Evolutionary conservation across 2,113 vertebrate species (phyloP).

Genomic region (Zosterops pallidus): DNA sequence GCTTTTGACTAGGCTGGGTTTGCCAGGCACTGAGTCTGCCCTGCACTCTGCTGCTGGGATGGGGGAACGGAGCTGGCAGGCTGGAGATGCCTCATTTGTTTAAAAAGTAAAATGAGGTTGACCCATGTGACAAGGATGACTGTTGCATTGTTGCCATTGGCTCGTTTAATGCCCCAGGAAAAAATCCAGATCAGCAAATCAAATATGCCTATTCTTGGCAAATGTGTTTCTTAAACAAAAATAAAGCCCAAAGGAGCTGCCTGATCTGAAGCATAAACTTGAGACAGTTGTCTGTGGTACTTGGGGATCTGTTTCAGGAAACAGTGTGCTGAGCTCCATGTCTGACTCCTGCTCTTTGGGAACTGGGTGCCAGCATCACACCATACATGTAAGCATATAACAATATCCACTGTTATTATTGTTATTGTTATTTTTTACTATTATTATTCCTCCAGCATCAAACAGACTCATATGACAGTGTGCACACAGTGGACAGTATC

Average conservation of each 20-base stretch:
- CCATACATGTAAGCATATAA: constrained; percentile 5
- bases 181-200: background rate
- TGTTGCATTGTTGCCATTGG: rapidly evolving
- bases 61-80: background rate
- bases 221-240: background rate
- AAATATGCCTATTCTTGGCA: background rate
- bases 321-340: rapidly evolving
- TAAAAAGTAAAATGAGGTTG: background rate
- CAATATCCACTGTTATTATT: background rate
- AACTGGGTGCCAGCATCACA: background rate
- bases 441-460: background rate
- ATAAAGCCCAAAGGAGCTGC: background rate
- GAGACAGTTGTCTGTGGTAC: background rate
- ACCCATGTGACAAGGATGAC: background rate
- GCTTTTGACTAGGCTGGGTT: background rate
- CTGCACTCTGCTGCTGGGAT: rapidly evolving
- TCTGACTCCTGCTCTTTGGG: background rate
- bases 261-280: background rate
- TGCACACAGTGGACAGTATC: constrained; percentile 1
- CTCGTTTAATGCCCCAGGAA: background rate
- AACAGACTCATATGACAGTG: background rate
- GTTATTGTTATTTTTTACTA: rapidly evolving
- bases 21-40: background rate
- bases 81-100: background rate
- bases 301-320: background rate